phyloP scores from a whole-genome alignment of 2,797 vertebrate genomes.

The Smutsia gigantea region DNA sequence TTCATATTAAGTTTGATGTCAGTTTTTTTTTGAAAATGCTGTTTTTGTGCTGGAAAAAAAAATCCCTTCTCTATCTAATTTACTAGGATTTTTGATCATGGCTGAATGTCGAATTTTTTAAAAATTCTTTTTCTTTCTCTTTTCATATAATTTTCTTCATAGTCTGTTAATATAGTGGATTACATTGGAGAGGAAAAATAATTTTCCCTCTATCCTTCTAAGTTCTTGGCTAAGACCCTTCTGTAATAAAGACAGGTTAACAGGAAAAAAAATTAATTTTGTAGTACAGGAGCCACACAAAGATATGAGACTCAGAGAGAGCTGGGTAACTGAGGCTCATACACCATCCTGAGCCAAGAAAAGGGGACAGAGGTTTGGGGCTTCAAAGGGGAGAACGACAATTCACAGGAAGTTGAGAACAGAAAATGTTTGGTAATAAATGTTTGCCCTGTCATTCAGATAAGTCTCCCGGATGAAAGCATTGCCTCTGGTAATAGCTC shows the following conservation, averaged over 20 bases:
- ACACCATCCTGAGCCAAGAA: not conserved
- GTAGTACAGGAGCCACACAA: not conserved
- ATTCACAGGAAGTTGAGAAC: too few relatives aligned
- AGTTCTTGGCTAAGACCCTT: not conserved
- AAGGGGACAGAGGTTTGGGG: too few relatives aligned
- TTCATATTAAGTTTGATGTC: not conserved
- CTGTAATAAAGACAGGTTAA: not conserved
- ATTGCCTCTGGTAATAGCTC: not conserved
- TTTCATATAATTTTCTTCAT: not conserved
- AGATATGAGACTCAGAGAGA: not conserved
- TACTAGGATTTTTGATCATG: not conserved
- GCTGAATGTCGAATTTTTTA: not conserved
- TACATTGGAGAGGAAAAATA: not conserved
- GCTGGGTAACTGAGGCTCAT: not conserved
- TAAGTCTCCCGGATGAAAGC: not conserved
- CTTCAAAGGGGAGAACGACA: too few relatives aligned
- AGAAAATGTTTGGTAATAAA: too few relatives aligned
- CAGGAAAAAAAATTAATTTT: not conserved
- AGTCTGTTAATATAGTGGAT: not conserved
- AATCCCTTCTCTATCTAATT: not conserved
- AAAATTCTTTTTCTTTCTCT: not conserved
- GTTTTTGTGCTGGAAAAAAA: not conserved
- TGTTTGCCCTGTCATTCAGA: not conserved
- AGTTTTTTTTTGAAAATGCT: not conserved
- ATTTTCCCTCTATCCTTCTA: not conserved